These are phyloP conservation scores for Circaetus gallicus DNA, from an alignment of 2,113 vertebrate genomes.

Conservation along the genomic window DNA sequence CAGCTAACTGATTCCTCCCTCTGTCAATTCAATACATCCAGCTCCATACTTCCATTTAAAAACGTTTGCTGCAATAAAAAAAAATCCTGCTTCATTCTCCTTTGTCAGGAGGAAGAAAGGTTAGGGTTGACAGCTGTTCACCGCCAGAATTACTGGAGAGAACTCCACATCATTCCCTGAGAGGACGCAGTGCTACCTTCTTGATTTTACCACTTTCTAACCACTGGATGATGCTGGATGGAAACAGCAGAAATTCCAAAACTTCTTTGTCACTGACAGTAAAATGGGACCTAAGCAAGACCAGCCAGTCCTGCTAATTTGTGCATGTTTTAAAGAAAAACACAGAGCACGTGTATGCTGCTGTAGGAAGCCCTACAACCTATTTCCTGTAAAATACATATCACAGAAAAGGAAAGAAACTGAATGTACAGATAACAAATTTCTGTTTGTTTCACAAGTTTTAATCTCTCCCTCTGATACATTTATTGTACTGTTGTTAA, in stretches of 20 bases:
- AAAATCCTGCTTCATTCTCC: background rate
- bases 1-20: background rate
- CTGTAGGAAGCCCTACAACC: background rate
- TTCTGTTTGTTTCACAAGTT: background rate
- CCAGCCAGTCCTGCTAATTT: background rate
- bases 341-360: background rate
- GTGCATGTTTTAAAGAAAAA: background rate
- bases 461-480: background rate
- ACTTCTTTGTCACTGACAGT: background rate
- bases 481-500: background rate
- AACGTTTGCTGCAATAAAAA: background rate
- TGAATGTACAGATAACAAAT: background rate
- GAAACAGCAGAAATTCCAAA: conserved; percentile 1
- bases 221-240: background rate
- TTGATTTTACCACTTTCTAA: background rate
- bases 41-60: background rate
- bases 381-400: background rate
- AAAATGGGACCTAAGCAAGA: background rate
- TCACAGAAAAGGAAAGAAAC: background rate
- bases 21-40: background rate
- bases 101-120: background rate
- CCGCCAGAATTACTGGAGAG: background rate
- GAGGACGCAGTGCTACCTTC: background rate
- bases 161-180: background rate
- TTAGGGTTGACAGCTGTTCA: background rate